Evolutionary conservation across 2,888 invertebrate genomes (phyloP), one percentile per base, ranked within the genome.

Genomic region (Oscheius sp.): DNA sequence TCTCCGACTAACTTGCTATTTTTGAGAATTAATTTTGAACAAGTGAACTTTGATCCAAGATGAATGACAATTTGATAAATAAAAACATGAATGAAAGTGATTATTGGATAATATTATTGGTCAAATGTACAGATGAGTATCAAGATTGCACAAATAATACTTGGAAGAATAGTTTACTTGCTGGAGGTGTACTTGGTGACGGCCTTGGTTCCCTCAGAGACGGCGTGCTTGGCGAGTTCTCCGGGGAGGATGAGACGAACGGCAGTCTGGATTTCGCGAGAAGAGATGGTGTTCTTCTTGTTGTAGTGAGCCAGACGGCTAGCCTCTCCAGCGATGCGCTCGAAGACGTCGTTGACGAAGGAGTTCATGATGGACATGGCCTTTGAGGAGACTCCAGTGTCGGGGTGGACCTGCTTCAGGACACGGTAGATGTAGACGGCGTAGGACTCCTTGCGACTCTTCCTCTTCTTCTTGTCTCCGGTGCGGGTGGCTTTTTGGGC

Each of bases 281-380:
- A 68, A 25, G 61, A 48, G 83, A 93, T 89, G 0, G 92, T 92
- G 0, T 89, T 90, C 55, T 90, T 89, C 85, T 91, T 91, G 72
- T 90, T 90, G 84, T 91, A 91, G 8, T 90, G 90, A 0, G 91
- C 91, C 69, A 92, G 84, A 55, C 90, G 90, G 25, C 80, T 79
- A 33, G 85, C 79, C 65, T 85, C 85, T 0, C 89, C 88, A 0
- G 92, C 91, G 42, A 92, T 91, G 46, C 91, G 90, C 84, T 92
- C 92, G 81, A 92, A 89, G 81, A 92, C 91, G 78, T 93, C 92
- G 76, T 91, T 91, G 0, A 92, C 91, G 71, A 92, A 92, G 80
- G 90, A 91, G 87, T 92, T 91, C 91, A 92, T 91, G 72, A 92
- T 91, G 76, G 89, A 86, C 91, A 92, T 92, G 0, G 91, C 91